These are phyloP conservation scores for Sciurus vulgaris DNA, from an alignment of 2,797 vertebrate species.

Conservation along the genomic window DNA sequence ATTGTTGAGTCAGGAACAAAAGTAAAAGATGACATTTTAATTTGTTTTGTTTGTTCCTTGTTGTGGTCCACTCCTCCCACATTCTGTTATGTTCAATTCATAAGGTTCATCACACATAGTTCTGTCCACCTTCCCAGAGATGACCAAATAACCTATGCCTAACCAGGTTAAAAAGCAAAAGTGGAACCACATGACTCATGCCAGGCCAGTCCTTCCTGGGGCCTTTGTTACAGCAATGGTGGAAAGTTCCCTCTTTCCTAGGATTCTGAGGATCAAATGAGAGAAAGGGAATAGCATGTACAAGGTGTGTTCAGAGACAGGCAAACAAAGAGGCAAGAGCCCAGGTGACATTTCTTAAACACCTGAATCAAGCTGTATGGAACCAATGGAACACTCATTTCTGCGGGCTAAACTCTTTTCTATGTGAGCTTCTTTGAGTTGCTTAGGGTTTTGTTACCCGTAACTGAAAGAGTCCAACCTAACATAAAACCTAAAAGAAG, in stretches of 20 bases:
- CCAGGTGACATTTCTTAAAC: background rate
- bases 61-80: background rate
- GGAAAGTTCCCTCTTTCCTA: background rate
- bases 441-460: background rate
- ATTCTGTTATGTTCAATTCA: background rate
- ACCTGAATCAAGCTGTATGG: background rate
- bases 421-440: background rate
- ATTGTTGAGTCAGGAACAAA: background rate
- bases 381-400: background rate
- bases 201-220: background rate
- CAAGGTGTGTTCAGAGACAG: background rate
- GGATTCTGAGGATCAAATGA: background rate
- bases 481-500: slow-evolving; percentile 41
- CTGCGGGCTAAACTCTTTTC: slow-evolving; percentile 20
- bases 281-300: background rate
- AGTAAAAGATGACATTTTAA: background rate
- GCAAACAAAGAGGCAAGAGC: background rate
- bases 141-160: background rate
- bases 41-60: background rate
- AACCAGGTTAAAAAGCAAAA: background rate
- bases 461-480: slow-evolving; percentile 13
- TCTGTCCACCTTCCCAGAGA: background rate
- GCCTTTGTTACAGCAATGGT: background rate
- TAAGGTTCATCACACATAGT: background rate
- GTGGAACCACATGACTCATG: background rate